Evolutionary conservation across 1,140 invertebrate genomes (phyloP).

Genomic region (Pygmarrhopalites habei): DNA sequence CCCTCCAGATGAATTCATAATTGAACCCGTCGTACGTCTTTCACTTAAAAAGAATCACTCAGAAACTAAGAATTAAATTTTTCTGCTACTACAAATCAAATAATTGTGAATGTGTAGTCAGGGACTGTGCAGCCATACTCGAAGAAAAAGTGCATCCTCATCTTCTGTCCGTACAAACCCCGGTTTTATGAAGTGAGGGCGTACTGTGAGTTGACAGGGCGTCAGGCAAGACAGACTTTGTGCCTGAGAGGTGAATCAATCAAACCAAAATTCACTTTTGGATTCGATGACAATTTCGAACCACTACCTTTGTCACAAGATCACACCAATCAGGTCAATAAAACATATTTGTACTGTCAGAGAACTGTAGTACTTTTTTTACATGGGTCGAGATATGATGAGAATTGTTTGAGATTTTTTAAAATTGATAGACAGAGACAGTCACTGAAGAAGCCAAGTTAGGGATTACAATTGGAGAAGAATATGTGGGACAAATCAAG

Average conservation of each 20-base stretch:
- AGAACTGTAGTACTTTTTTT: not conserved
- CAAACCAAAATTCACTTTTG: conserved; percentile 43
- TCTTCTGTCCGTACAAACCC: conserved; percentile 42
- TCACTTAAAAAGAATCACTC: not conserved
- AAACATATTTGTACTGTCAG: not conserved
- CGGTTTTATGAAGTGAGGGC: conserved; percentile 39
- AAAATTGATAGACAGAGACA: conserved; percentile 41
- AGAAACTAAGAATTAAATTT: too few relatives aligned
- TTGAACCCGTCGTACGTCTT: conserved; percentile 12
- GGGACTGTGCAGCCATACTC: conserved; percentile 43
- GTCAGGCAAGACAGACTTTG: conserved; percentile 42
- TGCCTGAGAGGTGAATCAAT: conserved; percentile 41
- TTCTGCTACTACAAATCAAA: not conserved
- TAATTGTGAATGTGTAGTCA: conserved; percentile 2
- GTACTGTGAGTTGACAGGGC: conserved; percentile 44
- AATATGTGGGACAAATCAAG: conserved; percentile 70
- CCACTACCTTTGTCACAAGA: not conserved
- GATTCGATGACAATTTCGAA: conserved; percentile 38
- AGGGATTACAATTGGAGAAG: conserved; percentile 76
- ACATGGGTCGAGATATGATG: not conserved
- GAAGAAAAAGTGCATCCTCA: conserved; percentile 38
- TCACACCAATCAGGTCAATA: not conserved
- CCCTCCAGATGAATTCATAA: conserved; percentile 4
- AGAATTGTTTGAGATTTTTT: not conserved
- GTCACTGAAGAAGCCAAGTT: conserved; percentile 84